Base-by-base conservation (phyloP, 2,888 invertebrate genomes). In the Pachydiplax longipennis region DNA sequence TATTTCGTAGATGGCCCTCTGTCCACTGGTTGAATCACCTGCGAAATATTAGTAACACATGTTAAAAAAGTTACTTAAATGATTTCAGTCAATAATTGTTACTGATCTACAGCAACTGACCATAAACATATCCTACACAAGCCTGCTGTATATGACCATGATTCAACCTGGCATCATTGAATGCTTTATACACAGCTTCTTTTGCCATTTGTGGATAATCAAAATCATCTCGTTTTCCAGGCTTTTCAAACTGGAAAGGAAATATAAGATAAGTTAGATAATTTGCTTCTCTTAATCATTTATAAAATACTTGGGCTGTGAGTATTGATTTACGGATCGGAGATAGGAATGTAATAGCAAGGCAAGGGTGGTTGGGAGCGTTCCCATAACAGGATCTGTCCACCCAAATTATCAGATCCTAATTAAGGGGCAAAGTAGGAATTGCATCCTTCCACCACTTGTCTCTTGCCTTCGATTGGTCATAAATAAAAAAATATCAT, bases 181-280 rank as follows among this genome's bases (percentile, higher is more conserved):
- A 94, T 22, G 99, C 99, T 92, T 97, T 97, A 22, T 95, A 95
- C 0, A 99, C 97, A 1, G 99, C 98, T 95, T 99, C 99, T 93
- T 97, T 97, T 25, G 97, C 99, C 96, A 99, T 96, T 92, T 98
- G 97, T 0, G 99, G 99, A 94, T 99, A 99, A 94, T 99, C 99
- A 93, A 97, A 96, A 92, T 97, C 95, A 90, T 96, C 95, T 91
- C 96, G 94, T 90, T 95, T 95, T 90, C 97, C 98, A 83, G 99
- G 99, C 94, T 99, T 99, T 93, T 98, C 97, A 94, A 99, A 99
- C 96, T 97, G 92, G 10, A 93, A 93, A 92, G 92, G 83, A 91
- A 91, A 91, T 53, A 90, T 10, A n/a, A n/a, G n/a, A n/a, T 58
- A 35, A 35, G 90, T 81, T 81, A 81, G 53, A 53, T 90, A 90